Percentiles rank a stretch among this genome's conserved stretches.
Conservation (phyloP, 2,888 invertebrate species). For the Lasioglossum villosulum region DNA sequence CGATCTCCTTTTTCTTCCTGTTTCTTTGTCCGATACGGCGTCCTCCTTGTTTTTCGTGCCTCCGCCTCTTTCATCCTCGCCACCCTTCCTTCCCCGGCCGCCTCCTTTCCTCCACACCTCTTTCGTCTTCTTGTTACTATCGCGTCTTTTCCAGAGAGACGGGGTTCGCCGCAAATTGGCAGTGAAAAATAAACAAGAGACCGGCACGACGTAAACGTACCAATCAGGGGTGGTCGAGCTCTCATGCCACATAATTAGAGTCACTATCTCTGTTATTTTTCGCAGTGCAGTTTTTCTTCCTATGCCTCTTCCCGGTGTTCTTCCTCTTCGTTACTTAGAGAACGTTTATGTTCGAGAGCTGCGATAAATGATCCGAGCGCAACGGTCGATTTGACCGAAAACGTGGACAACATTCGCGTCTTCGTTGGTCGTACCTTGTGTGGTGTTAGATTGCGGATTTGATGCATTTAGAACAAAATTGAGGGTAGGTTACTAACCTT, state of each 20-base stretch:
- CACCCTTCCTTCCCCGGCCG: background rate
- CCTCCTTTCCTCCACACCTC: slow-evolving; percentile 14
- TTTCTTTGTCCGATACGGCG: slow-evolving; percentile 20
- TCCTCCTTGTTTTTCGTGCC: slow-evolving; percentile 22
- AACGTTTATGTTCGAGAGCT: background rate
- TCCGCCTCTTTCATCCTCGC: background rate
- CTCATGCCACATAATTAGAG: slow-evolving; percentile 57
- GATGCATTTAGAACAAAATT: background rate
- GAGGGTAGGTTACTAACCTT: no score
- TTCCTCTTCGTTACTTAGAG: background rate
- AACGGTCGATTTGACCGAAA: background rate
- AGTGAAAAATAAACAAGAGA: slow-evolving; percentile 55
- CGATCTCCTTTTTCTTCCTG: slow-evolving; percentile 54
- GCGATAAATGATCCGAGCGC: background rate
- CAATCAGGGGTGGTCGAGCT: slow-evolving; percentile 58
- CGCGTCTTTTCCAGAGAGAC: slow-evolving; percentile 33
- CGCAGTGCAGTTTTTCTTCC: background rate
- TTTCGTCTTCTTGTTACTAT: slow-evolving; percentile 22
- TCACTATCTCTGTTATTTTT: slow-evolving; percentile 33
- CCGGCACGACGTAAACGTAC: slow-evolving; percentile 51
- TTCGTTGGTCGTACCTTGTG: background rate
- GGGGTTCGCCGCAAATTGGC: slow-evolving; percentile 64
- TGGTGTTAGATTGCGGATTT: background rate
- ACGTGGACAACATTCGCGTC: background rate
- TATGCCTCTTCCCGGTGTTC: background rate